Base-by-base conservation (phyloP, 2,797 vertebrate species). In the Spea hammondii region DNA sequence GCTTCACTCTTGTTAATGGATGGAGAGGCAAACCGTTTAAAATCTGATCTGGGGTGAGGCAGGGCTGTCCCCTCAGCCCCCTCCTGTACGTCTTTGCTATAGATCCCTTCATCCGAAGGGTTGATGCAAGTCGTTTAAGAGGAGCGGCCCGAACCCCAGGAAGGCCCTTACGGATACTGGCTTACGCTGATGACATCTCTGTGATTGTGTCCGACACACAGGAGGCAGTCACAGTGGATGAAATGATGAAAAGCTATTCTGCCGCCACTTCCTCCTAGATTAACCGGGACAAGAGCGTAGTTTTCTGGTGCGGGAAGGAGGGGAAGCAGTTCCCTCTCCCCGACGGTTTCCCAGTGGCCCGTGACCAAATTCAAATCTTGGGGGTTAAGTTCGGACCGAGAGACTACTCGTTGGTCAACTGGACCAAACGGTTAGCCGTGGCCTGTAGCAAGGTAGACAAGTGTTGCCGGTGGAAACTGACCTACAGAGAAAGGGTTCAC, bases 51-150 rank as follows among this genome's bases (percentile, higher is more conserved):
- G 3, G 3, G 32, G 32, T 57, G 9, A 9, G 70, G 6, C 70
- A 72, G 47, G 70, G 53, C 32, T 72, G 53, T 46, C 53, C 55
- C 13, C 55, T 57, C 55, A 57, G 55, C 8, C 55, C 55, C 9
- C 55, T 5, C 55, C 13, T 57, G 70, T 71, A 74, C 10, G 72
- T 74, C 1, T 74, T 74, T 32, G 62, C 50, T 3, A 32, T 32
- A 32, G 32, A 32, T 32, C 32, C 32, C 32, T 32, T 32, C 32
- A 32, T 32, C 2, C 32, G 32, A 32, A 32, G 32, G 3, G 32
- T 32, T 32, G 32, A 32, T 17, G 17, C 17, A 17, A 1, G 13
- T 3, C n/a, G 11, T 5, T 66, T 12, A 1, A 10, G 12, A 17
- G 17, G 3, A 44, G 32, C 48, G 11, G 44, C 65, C 32, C n/a